Evolutionary conservation across 2,888 invertebrate species (phyloP).

Genomic region (Oscheius sp.): DNA sequence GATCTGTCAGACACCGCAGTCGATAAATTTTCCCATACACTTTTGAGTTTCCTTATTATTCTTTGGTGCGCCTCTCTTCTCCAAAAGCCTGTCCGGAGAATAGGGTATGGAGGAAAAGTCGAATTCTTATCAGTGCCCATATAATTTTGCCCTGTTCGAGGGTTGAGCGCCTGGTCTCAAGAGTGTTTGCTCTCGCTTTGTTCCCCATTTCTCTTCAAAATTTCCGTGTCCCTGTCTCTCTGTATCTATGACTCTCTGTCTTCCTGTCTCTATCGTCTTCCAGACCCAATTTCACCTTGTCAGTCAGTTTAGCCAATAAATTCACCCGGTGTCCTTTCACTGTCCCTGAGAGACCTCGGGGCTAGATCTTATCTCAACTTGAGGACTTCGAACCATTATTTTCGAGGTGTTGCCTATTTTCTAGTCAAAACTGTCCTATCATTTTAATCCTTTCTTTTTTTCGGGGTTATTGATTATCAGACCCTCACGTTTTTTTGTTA

Average conservation of each 20-base stretch:
- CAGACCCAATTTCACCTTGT: conserved; percentile 3
- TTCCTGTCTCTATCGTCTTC: neutral
- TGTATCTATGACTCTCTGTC: neutral
- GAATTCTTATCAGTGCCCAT: too few relatives aligned
- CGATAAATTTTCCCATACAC: conserved; percentile 36
- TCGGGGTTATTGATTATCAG: too few relatives aligned
- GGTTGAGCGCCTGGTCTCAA: too few relatives aligned
- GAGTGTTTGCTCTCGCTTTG: neutral
- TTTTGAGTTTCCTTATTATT: conserved; percentile 6
- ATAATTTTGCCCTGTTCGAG: too few relatives aligned
- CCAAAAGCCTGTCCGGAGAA: too few relatives aligned
- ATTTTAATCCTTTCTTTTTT: too few relatives aligned
- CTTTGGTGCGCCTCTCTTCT: neutral
- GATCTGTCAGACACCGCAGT: conserved; percentile 37
- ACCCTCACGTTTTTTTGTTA: too few relatives aligned
- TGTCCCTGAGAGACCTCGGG: too few relatives aligned
- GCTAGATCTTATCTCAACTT: too few relatives aligned
- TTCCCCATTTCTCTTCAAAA: conserved; percentile 5
- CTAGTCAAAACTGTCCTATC: neutral
- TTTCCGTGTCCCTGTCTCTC: neutral
- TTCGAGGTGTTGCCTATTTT: conserved; percentile 8
- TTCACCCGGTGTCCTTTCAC: neutral
- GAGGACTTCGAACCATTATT: neutral
- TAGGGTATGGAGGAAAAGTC: too few relatives aligned
- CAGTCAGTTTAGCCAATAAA: conserved; percentile 28